Base-by-base conservation (phyloP, 2,797 vertebrate species). In the Clangula hyemalis region DNA sequence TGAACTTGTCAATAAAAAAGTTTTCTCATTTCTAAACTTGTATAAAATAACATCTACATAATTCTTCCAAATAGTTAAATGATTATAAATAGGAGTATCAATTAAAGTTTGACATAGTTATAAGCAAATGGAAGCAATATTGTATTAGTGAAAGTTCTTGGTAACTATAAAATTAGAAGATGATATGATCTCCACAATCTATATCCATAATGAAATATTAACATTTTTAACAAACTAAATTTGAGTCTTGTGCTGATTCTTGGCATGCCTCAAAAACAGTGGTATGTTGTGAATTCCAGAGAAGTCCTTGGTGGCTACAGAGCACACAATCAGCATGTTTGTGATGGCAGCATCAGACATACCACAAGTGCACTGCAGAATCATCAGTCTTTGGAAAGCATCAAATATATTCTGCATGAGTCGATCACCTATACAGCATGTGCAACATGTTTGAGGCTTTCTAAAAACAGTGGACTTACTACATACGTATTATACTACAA, bases 271-370 rank as follows among this genome's bases (percentile, higher is more conserved):
- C 73, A 94, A 93, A 92, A 94, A 80, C 20, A 76, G 34, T 73
- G 79, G 76, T 57, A 92, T 34, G 76, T 18, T 93, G 83, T 56
- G 72, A 93, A 90, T 80, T 56, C 56, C 88, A 91, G 21, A 58
- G n/a, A 76, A 87, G 76, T 73, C 83, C 76, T 90, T 24, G 49
- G 47, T 27, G 72, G 60, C 79, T 79, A 93, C 36, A 39, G 54
- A 71, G 85, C 81, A 93, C 20, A 85, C 51, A 69, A 93, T 82
- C 75, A 87, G 64, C 34, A 54, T 34, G 41, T 66, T 94, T 85
- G 87, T 66, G 72, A 95, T 88, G 88, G 82, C 86, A 92, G 86
- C 65, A 86, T 80, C 73, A 93, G 83, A 34, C 43, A 74, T 58
- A 85, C 45, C 13, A 6, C 75, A 83, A 88, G 65, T 10, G 65